Percentiles rank a stretch among this genome's conserved stretches.
These are phyloP conservation scores for Rhodinocichla rosea DNA, from an alignment of 2,113 vertebrate genomes.

Conservation along the genomic window DNA sequence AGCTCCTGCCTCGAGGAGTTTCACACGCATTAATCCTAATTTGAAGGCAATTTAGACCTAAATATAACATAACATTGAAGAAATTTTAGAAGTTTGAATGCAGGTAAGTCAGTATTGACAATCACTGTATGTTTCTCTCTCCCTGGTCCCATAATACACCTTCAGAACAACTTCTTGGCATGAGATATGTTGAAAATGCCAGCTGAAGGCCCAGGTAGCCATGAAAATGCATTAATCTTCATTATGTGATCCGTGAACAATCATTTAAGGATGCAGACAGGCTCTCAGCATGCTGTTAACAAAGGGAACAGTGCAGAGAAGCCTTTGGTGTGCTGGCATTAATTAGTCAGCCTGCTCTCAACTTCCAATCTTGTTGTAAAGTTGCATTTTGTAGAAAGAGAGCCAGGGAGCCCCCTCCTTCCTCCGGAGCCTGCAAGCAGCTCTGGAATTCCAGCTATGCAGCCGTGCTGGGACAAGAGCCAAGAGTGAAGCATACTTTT, in stretches of 20 bases:
- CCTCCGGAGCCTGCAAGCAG: constrained; percentile 2
- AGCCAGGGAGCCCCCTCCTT: constrained; percentile 12
- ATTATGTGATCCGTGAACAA: background rate
- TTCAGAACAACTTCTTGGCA: background rate
- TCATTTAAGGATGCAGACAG: background rate
- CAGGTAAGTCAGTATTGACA: background rate
- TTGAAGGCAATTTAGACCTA: background rate
- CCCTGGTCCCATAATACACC: background rate
- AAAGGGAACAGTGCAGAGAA: background rate
- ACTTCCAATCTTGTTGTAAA: background rate
- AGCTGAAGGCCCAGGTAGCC: background rate
- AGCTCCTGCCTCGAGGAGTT: background rate
- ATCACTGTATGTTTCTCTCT: background rate
- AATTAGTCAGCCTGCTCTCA: background rate
- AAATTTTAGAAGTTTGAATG: background rate
- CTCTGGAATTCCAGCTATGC: constrained; percentile 73
- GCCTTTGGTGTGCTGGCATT: constrained; percentile 16
- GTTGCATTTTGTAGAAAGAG: background rate
- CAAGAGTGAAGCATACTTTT: constrained; percentile 49
- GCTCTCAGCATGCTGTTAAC: constrained; percentile 12
- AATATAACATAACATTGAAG: background rate
- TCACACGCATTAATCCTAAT: background rate
- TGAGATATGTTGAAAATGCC: background rate
- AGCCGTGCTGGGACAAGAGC: constrained; percentile 62
- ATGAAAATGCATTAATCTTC: background rate